Evolutionary conservation across 2,113 vertebrate species (phyloP), one percentile per base, ranked within the genome.

Genomic region (Eulemur macaco): DNA sequence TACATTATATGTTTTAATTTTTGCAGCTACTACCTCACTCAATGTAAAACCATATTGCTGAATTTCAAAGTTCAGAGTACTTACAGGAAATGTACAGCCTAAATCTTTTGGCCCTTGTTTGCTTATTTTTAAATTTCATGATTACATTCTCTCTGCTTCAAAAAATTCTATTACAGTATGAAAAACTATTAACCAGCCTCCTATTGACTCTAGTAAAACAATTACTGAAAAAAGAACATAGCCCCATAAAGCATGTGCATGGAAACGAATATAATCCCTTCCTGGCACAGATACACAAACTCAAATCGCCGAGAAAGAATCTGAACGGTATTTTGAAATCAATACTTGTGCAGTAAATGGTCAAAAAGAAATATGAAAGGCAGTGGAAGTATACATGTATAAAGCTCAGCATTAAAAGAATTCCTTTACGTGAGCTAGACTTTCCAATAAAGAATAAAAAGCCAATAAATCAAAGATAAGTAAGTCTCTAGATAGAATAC

Each of bases 171-270:
- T 91, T 94, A 96, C 45, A 0, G 2, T 50, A 86, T 83, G 52
- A 93, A 97, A 97, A 97, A 93, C 91, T 96, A 96, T 95, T 96
- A 97, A 97, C 73, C 77, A 94, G 83, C 60, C 91, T 96, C 83
- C 86, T 94, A 96, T 81, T 93, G 95, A 97, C 82, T 96, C 93
- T 73, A 86, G 92, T 96, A 96, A 97, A 96, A 97, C 86, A 97
- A 98, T 96, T 97, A 97, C 87, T 96, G 90, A 34, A 78, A 74
- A 96, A 90, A 90, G 66, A 89, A 92, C 47, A 94, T 20, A 93
- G 56, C 45, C 34, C 45, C 50, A 68, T 96, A 97, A 97, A 96
- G 50, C 64, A 89, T 88, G 91, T 86, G n/a, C 68, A 84, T 45
- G n/a, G 80, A 87, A 96, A 96, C 95, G 96, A 91, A 96, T 93